Percentiles rank a stretch among this genome's conserved stretches.
Conservation (phyloP, 1,140 invertebrate genomes). For the Panagrolaimus sp. region DNA sequence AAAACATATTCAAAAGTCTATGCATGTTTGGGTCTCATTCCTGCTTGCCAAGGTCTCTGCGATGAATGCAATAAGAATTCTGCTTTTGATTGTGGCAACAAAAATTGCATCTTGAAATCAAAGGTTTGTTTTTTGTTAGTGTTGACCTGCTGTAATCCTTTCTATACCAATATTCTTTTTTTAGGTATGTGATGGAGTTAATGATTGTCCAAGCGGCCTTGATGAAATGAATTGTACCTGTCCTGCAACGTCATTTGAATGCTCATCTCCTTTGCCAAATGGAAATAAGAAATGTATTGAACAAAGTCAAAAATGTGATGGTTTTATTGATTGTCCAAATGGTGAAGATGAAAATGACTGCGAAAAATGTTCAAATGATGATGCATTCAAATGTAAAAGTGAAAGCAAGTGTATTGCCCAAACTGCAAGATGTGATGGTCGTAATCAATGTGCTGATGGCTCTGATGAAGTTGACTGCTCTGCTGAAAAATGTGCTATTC, state of each 20-base stretch:
- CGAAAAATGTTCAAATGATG: constrained; percentile 10
- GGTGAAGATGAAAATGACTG: constrained; percentile 41
- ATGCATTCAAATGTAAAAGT: constrained; percentile 18
- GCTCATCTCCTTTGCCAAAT: no score
- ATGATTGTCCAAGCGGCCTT: constrained; percentile 12
- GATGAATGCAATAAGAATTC: constrained; percentile 27
- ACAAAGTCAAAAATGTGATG: constrained; percentile 36
- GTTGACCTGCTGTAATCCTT: not conserved
- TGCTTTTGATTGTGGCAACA: constrained; percentile 28
- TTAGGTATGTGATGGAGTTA: constrained; percentile 16
- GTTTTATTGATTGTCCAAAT: constrained; percentile 28
- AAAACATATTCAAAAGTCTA: constrained; percentile 28
- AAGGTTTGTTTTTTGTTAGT: constrained; percentile 8
- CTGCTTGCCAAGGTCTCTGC: constrained; percentile 26
- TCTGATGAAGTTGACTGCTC: constrained; percentile 33
- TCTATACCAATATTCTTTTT: not conserved
- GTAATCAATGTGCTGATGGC: constrained; percentile 35
- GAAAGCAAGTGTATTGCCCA: constrained; percentile 35
- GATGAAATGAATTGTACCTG: constrained; percentile 1
- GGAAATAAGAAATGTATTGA: constrained; percentile 7
- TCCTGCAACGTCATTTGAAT: not conserved
- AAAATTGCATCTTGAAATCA: constrained; percentile 1
- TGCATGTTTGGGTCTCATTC: constrained; percentile 31
- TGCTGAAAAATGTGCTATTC: constrained; percentile 21
- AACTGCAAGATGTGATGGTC: constrained; percentile 33